Evolutionary conservation across 1,140 invertebrate species (phyloP), one percentile per base, ranked within the genome.

Genomic region (Euschistus heros): DNA sequence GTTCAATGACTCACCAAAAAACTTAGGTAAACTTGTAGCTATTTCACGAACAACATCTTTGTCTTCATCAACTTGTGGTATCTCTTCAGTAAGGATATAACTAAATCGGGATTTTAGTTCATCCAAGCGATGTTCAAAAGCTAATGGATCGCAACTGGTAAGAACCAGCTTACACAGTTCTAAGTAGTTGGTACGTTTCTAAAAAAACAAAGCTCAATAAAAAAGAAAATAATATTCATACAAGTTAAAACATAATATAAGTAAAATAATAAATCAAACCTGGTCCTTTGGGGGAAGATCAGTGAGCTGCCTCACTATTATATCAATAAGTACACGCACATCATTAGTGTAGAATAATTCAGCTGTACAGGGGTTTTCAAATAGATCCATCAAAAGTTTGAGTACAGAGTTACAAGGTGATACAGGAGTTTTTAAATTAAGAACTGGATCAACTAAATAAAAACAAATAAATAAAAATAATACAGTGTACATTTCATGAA

Each of bases 321-420:
- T 94, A 73, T 96, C 93, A 69, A 96, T 86, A 27, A 95, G 79
- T 44, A 96, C 92, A 77, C 90, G 91, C 3, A 89, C 86, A 74
- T 97, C 92, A 74, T 95, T 97, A 0, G 91, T 93, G 73, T 96
- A 97, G 74, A 95, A 91, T 42, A 95, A 80, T 69, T 83, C 80
- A 0, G 92, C 87, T 6, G 91, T 92, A 47, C 81, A 77, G 62
- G 83, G 78, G 60, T 81, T 82, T 55, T 81, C 84, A 73, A 94
- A 94, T 59, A 95, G 75, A 74, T 96, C 92, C 47, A 84, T 84
- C 64, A 92, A 85, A 67, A 97, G 80, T 77, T 95, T 94, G 54
- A 95, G 76, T 15, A 94, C 85, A 7, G 92, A 91, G 78, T 95
- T 88, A 52, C 84, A 82, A 8, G 86, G 85, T n/a, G 86, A 85